A percentile compares a stretch with the other conserved stretches of the same genome.
Conservation (phyloP, 1,140 invertebrate genomes). For the Parapsyche elsis region DNA sequence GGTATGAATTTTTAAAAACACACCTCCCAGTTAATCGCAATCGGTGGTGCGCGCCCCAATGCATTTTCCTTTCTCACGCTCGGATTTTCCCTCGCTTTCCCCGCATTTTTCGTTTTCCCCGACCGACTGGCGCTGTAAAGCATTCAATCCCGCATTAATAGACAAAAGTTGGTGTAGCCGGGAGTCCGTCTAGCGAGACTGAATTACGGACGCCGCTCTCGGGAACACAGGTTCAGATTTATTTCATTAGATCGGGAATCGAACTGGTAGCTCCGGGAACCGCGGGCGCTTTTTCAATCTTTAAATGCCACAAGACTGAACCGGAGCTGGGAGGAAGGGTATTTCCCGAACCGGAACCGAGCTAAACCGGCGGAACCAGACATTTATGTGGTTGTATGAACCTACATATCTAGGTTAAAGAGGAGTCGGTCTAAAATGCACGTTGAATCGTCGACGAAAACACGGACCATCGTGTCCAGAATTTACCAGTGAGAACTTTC, state of each 20-base stretch:
- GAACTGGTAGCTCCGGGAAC: constrained; percentile 34
- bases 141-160: constrained; percentile 1
- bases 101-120: neutral
- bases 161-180: constrained; percentile 22
- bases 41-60: neutral
- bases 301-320: constrained; percentile 27
- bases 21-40: neutral
- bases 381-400: constrained; percentile 37
- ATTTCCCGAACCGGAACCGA: constrained; percentile 21
- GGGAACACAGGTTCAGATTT: constrained; percentile 46
- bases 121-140: neutral
- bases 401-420: neutral
- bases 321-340: neutral
- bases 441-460: neutral
- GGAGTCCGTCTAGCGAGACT: constrained; percentile 31
- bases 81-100: neutral
- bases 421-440: neutral
- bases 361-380: constrained; percentile 25
- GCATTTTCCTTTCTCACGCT: neutral
- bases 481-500: constrained; percentile 8
- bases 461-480: constrained; percentile 11
- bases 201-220: constrained; percentile 41
- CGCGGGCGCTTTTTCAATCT: constrained; percentile 43
- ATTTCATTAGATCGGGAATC: constrained; percentile 53
- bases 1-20: neutral